phyloP scores from a whole-genome alignment of 2,888 invertebrate genomes.

The Ophion slaviceki region DNA sequence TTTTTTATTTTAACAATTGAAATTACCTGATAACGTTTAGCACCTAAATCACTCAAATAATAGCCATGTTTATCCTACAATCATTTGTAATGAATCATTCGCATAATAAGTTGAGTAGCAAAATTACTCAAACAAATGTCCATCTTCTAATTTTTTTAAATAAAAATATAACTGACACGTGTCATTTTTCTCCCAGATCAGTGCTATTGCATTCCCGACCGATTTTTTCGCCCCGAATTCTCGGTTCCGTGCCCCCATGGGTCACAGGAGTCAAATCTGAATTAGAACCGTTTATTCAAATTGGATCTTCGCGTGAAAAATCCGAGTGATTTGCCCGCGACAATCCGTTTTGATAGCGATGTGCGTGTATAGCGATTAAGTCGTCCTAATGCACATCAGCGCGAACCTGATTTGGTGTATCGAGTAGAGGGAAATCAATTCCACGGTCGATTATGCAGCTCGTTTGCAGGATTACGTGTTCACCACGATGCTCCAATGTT shows the following conservation, averaged over 20 bases:
- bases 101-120: no score
- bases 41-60: no score
- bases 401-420: conserved; percentile 54
- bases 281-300: not conserved
- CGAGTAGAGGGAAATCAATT: conserved; percentile 77
- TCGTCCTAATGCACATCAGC: conserved; percentile 18
- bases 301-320: not conserved
- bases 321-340: not conserved
- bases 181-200: no score
- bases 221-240: not conserved
- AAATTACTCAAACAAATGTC: no score
- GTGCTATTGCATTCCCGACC: no score
- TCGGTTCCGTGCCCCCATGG: not conserved
- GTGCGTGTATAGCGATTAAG: not conserved
- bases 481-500: conserved; percentile 13
- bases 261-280: not conserved
- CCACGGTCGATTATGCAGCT: conserved; percentile 82
- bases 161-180: no score
- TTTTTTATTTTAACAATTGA: not conserved
- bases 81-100: no score
- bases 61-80: no score
- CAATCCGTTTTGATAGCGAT: conserved; percentile 38
- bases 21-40: not conserved
- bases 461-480: conserved; percentile 69
- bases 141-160: no score